These are phyloP conservation scores for Ormyrus labotus DNA, from an alignment of 2,888 invertebrate genomes.

Conservation along the genomic window DNA sequence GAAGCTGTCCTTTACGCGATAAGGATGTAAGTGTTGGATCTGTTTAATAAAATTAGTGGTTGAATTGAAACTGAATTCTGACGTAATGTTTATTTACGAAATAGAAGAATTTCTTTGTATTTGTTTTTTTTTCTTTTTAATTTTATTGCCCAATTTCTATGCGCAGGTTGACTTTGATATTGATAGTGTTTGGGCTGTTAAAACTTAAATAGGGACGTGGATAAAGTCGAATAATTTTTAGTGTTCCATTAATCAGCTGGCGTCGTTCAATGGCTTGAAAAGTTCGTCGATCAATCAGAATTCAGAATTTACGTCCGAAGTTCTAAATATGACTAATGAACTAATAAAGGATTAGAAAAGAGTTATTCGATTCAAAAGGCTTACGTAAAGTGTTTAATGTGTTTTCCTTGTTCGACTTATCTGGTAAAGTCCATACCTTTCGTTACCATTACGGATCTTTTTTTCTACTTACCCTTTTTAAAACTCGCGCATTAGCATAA, in stretches of 20 bases:
- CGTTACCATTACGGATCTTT: constrained; percentile 8
- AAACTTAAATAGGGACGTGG: constrained; percentile 26
- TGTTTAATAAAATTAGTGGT: too few relatives aligned
- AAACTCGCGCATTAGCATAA: background rate
- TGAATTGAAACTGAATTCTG: too few relatives aligned
- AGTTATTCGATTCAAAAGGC: constrained; percentile 29
- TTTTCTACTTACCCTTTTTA: background rate
- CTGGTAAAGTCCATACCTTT: constrained; percentile 5
- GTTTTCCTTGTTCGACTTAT: constrained; percentile 32
- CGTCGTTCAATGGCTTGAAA: constrained; percentile 59
- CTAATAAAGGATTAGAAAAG: constrained; percentile 30
- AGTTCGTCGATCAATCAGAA: constrained; percentile 24
- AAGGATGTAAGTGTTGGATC: too few relatives aligned
- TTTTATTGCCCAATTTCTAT: too few relatives aligned
- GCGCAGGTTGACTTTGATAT: constrained; percentile 1
- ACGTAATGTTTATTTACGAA: too few relatives aligned
- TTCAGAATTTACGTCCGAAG: background rate
- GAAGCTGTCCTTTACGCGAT: too few relatives aligned
- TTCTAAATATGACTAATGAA: constrained; percentile 38
- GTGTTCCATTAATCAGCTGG: constrained; percentile 62
- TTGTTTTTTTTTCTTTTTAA: too few relatives aligned
- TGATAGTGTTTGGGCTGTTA: background rate
- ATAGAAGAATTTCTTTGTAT: too few relatives aligned
- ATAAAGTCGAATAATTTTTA: too few relatives aligned
- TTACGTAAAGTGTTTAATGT: constrained; percentile 44